Conservation (phyloP, 2,888 invertebrate species). For the Criorhina ranunculi region DNA sequence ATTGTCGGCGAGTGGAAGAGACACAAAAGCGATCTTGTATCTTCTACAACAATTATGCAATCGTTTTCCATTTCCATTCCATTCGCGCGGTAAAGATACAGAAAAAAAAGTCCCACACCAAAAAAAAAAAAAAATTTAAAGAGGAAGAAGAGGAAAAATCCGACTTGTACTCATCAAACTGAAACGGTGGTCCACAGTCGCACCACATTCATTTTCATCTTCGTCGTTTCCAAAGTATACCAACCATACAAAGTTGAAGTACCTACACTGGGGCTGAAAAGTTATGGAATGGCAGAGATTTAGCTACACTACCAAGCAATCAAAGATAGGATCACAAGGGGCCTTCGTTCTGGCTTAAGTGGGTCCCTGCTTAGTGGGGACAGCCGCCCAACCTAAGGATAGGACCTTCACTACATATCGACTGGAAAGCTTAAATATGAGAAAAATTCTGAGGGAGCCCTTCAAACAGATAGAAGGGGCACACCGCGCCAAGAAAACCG, state of each 20-base stretch:
- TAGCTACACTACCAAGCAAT: background rate
- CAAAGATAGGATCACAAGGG: no score
- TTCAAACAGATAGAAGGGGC: no score
- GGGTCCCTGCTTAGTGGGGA: no score
- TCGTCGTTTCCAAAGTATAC: constrained; percentile 35
- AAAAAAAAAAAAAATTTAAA: background rate
- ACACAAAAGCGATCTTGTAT: constrained; percentile 24
- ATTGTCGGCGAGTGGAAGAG: constrained; percentile 5
- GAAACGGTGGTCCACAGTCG: constrained; percentile 39
- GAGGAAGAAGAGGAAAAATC: constrained; percentile 56
- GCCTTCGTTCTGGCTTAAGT: no score
- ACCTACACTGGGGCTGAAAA: constrained; percentile 17
- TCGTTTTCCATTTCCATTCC: constrained; percentile 50
- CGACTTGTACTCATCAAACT: constrained; percentile 61
- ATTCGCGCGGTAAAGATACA: constrained; percentile 30
- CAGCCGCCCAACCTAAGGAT: no score
- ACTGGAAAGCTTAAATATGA: no score
- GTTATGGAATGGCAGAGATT: background rate
- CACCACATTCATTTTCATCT: constrained; percentile 41
- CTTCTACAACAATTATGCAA: constrained; percentile 53
- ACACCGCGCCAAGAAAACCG: no score
- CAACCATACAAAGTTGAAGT: background rate
- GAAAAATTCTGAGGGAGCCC: no score
- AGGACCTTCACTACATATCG: no score
- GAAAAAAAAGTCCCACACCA: constrained; percentile 1